Evolutionary conservation across 2,888 invertebrate genomes (phyloP).

Genomic region (Quadriops clusia): DNA sequence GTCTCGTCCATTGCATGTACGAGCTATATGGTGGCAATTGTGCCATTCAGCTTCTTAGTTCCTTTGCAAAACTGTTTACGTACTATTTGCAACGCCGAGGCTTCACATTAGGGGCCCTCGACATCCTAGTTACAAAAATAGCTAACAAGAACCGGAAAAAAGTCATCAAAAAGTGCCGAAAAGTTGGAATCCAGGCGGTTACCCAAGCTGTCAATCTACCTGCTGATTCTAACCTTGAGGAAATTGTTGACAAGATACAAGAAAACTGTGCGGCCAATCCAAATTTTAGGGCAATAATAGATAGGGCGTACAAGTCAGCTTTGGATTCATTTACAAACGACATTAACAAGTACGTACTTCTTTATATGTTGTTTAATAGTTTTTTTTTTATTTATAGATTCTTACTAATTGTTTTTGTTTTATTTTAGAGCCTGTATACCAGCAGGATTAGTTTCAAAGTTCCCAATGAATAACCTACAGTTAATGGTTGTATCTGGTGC

Average conservation of each 20-base stretch:
- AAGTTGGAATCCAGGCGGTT: constrained; percentile 27
- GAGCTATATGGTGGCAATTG: constrained; percentile 88
- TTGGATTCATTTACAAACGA: constrained; percentile 79
- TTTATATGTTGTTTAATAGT: background rate
- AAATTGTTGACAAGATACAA: constrained; percentile 55
- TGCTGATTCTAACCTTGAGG: constrained; percentile 43
- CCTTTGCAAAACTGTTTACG: constrained; percentile 87
- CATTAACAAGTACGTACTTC: constrained; percentile 59
- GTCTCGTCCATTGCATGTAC: constrained; percentile 88
- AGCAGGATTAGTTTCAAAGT: constrained; percentile 70
- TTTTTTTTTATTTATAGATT: constrained; percentile 4
- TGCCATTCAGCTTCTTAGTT: constrained; percentile 71
- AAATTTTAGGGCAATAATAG: constrained; percentile 67
- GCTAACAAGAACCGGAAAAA: constrained; percentile 63
- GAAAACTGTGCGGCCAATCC: constrained; percentile 57
- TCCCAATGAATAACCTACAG: constrained; percentile 94
- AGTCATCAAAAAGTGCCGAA: constrained; percentile 52
- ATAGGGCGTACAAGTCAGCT: constrained; percentile 69
- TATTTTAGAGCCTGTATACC: constrained; percentile 60
- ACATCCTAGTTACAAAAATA: constrained; percentile 69
- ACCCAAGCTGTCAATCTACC: constrained; percentile 59
- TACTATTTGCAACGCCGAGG: constrained; percentile 80
- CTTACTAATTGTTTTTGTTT: constrained; percentile 3
- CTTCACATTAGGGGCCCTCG: constrained; percentile 90
- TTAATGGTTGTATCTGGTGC: constrained; percentile 98